Conservation (phyloP, 2,797 vertebrate species). For the Schizothorax lantsangensis region DNA sequence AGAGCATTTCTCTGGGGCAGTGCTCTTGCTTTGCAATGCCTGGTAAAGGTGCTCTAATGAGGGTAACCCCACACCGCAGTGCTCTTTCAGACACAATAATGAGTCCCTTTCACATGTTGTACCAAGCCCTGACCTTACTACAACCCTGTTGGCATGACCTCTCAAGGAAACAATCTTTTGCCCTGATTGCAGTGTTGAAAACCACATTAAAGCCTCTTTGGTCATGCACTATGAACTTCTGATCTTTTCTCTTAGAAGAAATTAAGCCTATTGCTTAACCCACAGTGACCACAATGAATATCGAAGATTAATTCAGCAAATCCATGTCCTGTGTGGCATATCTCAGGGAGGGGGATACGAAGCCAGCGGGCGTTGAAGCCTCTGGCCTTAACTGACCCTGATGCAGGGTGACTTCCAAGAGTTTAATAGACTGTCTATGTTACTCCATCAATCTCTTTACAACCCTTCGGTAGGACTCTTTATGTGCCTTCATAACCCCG, state of each 20-base stretch:
- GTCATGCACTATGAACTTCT: neutral
- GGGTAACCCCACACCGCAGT: conserved; percentile 46
- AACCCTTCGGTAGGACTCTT: conserved; percentile 37
- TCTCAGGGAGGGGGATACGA: neutral
- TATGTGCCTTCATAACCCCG: conserved; percentile 56
- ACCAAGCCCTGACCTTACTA: conserved; percentile 11
- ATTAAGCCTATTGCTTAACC: conserved; percentile 35
- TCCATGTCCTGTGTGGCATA: neutral
- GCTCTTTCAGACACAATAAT: conserved; percentile 39
- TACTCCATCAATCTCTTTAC: conserved; percentile 53
- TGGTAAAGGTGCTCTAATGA: conserved; percentile 46
- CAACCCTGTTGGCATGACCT: conserved; percentile 10
- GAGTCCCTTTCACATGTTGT: conserved; percentile 41
- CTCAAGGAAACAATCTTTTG: neutral
- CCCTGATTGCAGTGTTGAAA: neutral
- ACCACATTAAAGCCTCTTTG: neutral
- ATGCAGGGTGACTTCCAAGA: conserved; percentile 39
- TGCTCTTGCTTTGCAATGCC: neutral
- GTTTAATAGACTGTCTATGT: conserved; percentile 45
- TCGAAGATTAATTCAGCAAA: conserved; percentile 4
- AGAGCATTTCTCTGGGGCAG: conserved; percentile 23
- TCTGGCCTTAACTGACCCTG: conserved; percentile 24
- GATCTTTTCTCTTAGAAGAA: neutral
- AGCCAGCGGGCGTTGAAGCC: neutral
- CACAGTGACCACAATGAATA: neutral